Conservation (phyloP, 2,888 invertebrate genomes). For the Mesorhabditis belari region DNA sequence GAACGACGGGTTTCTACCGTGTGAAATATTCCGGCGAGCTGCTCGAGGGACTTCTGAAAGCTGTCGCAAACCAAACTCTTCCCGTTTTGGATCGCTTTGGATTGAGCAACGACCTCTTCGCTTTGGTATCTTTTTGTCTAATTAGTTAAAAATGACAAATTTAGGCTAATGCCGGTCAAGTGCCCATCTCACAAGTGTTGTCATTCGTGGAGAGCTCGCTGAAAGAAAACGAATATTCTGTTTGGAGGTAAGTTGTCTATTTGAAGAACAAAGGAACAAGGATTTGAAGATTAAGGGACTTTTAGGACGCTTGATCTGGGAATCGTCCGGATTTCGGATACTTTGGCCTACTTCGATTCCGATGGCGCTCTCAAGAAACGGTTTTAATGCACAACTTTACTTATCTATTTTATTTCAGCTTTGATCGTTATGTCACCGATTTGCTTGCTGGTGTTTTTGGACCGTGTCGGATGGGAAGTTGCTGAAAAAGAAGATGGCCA, state of each 20-base stretch:
- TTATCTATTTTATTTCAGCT: slow-evolving; percentile 6
- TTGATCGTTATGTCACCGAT: slow-evolving; percentile 9
- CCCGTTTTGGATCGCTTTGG: slow-evolving; percentile 83
- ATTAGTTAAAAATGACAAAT: too few species aligned
- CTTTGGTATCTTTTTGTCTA: too few species aligned
- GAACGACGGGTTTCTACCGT: slow-evolving; percentile 81
- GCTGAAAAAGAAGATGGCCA: neutral
- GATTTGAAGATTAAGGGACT: too few species aligned
- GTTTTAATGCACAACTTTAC: neutral
- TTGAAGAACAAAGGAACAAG: too few species aligned
- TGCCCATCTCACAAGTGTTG: slow-evolving; percentile 72
- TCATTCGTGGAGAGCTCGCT: slow-evolving; percentile 74
- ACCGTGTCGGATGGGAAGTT: neutral
- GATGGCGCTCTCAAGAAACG: slow-evolving; percentile 13
- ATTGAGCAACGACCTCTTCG: slow-evolving; percentile 82
- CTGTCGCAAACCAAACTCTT: slow-evolving; percentile 71
- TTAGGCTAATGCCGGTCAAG: slow-evolving; percentile 68
- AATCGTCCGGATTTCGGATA: slow-evolving; percentile 17
- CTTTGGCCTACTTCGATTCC: slow-evolving; percentile 15
- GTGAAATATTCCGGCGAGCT: slow-evolving; percentile 59
- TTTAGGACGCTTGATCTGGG: slow-evolving; percentile 8
- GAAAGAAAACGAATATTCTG: slow-evolving; percentile 81
- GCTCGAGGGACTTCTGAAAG: slow-evolving; percentile 64
- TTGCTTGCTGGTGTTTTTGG: slow-evolving; percentile 7
- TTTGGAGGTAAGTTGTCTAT: too few species aligned